phyloP scores from a whole-genome alignment of 2,888 invertebrate species.

The Ellobium chinense region DNA sequence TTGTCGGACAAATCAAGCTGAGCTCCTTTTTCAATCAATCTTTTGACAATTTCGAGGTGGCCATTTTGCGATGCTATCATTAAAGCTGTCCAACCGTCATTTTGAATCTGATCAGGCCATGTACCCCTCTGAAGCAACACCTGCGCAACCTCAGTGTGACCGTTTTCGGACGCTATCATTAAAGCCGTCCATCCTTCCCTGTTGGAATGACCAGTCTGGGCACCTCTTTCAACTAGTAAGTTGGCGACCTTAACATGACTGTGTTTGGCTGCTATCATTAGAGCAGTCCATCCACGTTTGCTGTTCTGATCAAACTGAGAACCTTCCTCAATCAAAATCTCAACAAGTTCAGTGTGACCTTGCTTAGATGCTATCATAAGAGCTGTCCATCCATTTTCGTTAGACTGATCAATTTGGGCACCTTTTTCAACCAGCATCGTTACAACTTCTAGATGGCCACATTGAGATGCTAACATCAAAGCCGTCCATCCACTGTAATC shows the following conservation, averaged over 20 bases:
- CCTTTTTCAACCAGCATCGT: not conserved
- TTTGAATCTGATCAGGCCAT: not conserved
- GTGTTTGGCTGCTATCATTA: not conserved
- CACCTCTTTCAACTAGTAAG: not conserved
- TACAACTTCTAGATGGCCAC: not conserved
- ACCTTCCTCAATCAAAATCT: not conserved
- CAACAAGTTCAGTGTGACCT: not conserved
- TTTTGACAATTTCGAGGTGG: not conserved
- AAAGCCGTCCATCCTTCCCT: not conserved
- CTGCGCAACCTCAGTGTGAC: not conserved
- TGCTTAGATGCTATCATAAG: not conserved
- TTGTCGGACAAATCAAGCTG: not conserved
- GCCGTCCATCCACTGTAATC: not conserved
- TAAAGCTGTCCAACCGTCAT: not conserved
- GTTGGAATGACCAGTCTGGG: not conserved
- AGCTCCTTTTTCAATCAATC: not conserved
- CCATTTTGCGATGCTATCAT: not conserved
- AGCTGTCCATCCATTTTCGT: not conserved
- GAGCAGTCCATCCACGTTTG: not conserved
- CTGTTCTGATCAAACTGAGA: not conserved
- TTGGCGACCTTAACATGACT: not conserved
- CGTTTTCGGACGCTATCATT: conserved; percentile 1
- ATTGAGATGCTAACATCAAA: not conserved
- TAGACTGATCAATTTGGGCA: not conserved
- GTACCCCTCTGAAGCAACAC: not conserved